These are phyloP conservation scores for Poeciliopsis occidentalis DNA, from an alignment of 2,113 vertebrate genomes.

Conservation along the genomic window DNA sequence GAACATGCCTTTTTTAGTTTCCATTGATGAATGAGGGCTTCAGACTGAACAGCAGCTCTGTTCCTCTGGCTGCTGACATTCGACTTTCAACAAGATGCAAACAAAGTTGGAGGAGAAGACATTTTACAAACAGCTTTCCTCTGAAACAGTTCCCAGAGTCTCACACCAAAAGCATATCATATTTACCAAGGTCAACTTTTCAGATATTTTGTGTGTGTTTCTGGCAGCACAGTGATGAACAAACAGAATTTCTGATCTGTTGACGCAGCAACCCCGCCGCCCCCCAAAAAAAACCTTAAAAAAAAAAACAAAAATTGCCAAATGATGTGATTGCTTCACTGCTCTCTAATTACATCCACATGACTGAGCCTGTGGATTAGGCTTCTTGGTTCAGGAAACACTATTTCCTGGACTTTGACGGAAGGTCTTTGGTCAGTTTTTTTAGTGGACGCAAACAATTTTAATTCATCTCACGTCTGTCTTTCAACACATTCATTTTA, in stretches of 20 bases:
- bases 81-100: slow-evolving; percentile 3
- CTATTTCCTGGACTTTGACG: slow-evolving; percentile 28
- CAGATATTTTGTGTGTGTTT: background rate
- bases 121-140: slow-evolving; percentile 24
- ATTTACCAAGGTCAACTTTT: slow-evolving; percentile 7
- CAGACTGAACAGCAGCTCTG: background rate
- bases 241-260: slow-evolving; percentile 14
- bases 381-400: slow-evolving; percentile 25
- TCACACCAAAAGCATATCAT: background rate
- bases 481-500: background rate
- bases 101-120: background rate
- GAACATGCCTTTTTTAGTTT: background rate
- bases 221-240: slow-evolving; percentile 6
- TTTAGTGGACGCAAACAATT: background rate
- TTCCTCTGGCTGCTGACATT: background rate
- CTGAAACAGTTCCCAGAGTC: background rate
- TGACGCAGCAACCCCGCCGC: background rate
- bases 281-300: no score
- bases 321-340: slow-evolving; percentile 53
- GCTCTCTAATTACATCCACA: slow-evolving; percentile 72
- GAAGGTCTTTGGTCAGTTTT: slow-evolving; percentile 4
- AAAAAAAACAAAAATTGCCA: slow-evolving; percentile 44
- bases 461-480: background rate
- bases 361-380: slow-evolving; percentile 63
- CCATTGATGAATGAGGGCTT: background rate